phyloP scores from a whole-genome alignment of 2,113 vertebrate genomes.

The Egretta garzetta region DNA sequence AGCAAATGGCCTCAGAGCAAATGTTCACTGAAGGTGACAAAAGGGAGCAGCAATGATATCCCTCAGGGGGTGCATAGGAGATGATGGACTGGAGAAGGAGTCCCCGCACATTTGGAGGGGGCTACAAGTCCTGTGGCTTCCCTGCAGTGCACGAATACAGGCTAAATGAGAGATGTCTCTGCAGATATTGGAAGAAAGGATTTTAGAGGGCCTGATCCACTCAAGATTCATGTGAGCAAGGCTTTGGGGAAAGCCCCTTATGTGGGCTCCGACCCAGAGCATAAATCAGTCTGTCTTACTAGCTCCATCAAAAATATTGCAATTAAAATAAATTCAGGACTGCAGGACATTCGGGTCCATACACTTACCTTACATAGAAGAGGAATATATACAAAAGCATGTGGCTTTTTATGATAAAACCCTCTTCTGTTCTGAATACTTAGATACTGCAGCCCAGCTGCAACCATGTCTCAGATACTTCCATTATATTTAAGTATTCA shows the following conservation, averaged over 20 bases:
- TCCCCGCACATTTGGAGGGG: fast-evolving
- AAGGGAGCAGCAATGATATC: background rate
- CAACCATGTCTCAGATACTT: background rate
- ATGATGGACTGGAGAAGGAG: fast-evolving
- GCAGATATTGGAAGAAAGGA: background rate
- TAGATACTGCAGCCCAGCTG: background rate
- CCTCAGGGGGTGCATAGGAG: background rate
- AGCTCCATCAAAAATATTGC: background rate
- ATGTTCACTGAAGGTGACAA: background rate
- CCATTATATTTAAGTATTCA: background rate
- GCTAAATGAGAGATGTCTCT: background rate
- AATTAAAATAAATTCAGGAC: background rate
- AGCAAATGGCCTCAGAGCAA: background rate
- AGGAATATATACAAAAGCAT: background rate
- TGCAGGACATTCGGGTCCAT: background rate
- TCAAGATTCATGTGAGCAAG: background rate
- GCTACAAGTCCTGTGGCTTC: background rate
- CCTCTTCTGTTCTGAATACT: background rate
- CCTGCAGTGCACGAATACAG: fast-evolving
- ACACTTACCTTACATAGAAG: background rate
- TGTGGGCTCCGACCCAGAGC: background rate
- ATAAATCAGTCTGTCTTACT: background rate
- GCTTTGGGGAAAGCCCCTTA: background rate
- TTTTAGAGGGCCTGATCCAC: background rate
- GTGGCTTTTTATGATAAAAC: background rate